These are phyloP conservation scores for Galagoides demidoff DNA, from an alignment of 2,797 vertebrate genomes.

Conservation along the genomic window DNA sequence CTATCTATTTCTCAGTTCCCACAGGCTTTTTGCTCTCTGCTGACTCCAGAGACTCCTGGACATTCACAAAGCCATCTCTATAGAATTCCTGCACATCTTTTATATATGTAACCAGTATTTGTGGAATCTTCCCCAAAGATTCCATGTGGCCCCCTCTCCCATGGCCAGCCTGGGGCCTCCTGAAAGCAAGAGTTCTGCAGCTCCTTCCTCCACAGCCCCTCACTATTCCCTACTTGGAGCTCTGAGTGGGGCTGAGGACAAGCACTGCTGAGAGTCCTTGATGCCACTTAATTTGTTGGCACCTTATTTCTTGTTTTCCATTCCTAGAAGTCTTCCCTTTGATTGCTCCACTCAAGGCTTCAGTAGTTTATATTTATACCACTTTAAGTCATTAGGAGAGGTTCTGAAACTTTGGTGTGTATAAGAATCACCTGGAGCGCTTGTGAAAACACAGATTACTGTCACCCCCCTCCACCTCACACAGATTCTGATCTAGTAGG, in stretches of 20 bases:
- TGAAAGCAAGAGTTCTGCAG: neutral
- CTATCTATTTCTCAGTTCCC: neutral
- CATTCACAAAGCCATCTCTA: neutral
- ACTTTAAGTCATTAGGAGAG: neutral
- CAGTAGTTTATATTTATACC: neutral
- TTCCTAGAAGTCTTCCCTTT: conserved; percentile 4
- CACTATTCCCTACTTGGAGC: neutral
- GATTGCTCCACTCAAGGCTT: neutral
- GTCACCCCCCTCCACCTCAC: too few species aligned
- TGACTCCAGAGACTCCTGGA: neutral
- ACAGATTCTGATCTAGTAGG: neutral
- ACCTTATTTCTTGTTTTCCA: neutral
- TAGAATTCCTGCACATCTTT: neutral
- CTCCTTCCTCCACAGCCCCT: neutral
- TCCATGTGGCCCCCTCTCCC: neutral
- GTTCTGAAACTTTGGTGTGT: neutral
- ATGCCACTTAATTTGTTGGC: neutral
- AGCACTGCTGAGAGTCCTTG: neutral
- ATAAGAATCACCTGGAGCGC: neutral
- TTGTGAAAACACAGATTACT: neutral
- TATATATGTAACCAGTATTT: neutral
- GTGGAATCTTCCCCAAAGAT: neutral
- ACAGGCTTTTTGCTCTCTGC: neutral
- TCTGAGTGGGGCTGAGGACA: neutral
- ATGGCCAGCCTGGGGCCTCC: neutral